Base-by-base conservation (phyloP, 2,888 invertebrate genomes). In the Ctenicera cuprea region DNA sequence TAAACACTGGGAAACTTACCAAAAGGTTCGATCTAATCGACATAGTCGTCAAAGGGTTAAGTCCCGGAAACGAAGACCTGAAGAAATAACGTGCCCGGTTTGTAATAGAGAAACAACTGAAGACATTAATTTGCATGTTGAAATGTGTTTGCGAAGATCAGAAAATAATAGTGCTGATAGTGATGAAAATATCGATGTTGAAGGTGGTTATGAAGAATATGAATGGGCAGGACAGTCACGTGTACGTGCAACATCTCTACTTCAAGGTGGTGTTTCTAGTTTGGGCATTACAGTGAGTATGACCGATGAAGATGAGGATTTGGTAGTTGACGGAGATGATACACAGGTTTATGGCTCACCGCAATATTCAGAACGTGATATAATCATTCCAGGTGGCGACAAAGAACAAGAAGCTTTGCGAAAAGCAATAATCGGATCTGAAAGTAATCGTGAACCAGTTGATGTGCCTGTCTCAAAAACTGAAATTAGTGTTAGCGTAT, bases 141-240 rank as follows among this genome's bases (percentile, higher is more conserved):
- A 93, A 87, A 84, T 93, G 68, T 94, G 94, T 83, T 87, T 95
- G 65, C 84, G 86, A 80, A 86, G 87, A 87, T 87, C 88, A 84
- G 87, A 87, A 76, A 78, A 80, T n/a, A 85, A 85, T n/a, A 81
- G 82, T 67, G 82, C 80, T 73, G 94, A 94, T 75, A 83, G 83
- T 76, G 94, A 94, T 75, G 94, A 94, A 82, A 93, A 93, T 73
- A 95, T 95, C 71, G 96, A 95, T 86, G 94, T 94, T 0, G 94
- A 94, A 88, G 93, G 92, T 43, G 71, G 64, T 22, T 93, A 90
- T 83, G 94, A 96, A 79, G 96, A 96, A 84, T 97, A 97, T 86
- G 94, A 95, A 83, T 97, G 97, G 97, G 95, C 96, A 30, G 96
- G 96, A 0, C 94, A 97, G 85, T 94, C 94, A 83, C 88, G 97